Evolutionary conservation across 92 coral and sea anemone species (phyloP).

Genomic region (Hydrozoanthus gracilis): DNA sequence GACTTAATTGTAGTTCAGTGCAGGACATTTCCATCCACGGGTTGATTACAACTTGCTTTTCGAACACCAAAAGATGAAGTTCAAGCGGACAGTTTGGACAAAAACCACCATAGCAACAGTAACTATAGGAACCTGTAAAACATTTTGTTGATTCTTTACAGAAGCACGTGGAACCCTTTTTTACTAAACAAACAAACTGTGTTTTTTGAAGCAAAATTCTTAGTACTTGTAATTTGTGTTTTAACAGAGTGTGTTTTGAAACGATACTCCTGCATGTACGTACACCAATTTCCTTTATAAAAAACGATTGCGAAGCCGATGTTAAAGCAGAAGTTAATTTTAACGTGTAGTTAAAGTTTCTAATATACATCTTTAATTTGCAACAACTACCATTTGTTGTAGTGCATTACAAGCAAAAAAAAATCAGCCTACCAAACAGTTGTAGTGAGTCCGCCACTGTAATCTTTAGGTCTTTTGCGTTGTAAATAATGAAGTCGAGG

Average conservation of each 20-base stretch:
- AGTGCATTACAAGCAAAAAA: not conserved
- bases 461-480: not conserved
- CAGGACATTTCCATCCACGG: constrained; percentile 14
- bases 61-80: constrained; percentile 13
- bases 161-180: too few relatives aligned
- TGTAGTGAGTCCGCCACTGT: not conserved
- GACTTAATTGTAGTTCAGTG: not conserved
- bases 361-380: not conserved
- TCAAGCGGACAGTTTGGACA: constrained; percentile 47
- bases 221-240: too few relatives aligned
- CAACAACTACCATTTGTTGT: not conserved
- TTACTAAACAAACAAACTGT: not conserved
- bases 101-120: constrained; percentile 41
- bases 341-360: too few relatives aligned
- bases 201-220: not conserved
- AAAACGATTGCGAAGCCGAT: too few relatives aligned
- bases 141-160: not conserved
- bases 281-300: too few relatives aligned
- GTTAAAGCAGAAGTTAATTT: too few relatives aligned
- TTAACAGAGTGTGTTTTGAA: too few relatives aligned
- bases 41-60: not conserved
- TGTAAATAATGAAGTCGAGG: not conserved
- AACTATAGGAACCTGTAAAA: constrained; percentile 31
- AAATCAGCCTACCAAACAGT: not conserved
- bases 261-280: too few relatives aligned